Evolutionary conservation across 2,113 vertebrate genomes (phyloP), one percentile per base, ranked within the genome.

Genomic region (Triplophysa siluroides): DNA sequence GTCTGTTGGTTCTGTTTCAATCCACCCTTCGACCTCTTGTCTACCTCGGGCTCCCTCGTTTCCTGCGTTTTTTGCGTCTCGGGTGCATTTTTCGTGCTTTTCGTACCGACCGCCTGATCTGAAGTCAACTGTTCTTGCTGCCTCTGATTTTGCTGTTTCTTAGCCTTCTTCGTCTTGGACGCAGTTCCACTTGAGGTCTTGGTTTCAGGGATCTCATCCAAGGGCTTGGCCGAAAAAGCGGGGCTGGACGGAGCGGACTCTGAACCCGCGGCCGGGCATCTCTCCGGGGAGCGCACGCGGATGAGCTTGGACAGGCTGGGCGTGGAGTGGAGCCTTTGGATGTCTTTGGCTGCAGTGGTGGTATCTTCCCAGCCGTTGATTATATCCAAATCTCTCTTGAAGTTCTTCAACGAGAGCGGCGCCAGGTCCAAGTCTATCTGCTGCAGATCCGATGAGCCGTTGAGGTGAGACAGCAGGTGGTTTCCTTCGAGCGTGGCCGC

Each of bases 351-450:
- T 66, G 90, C 5, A 62, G 84, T 75, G 54, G 87, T 45, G 62
- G 86, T 18, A 83, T 62, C 91, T 80, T 91, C 92, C 90, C 1
- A 95, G 78, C 90, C 91, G 66, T 83, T 97, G 79, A 16, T 92
- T 85, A 92, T 90, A 18, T 96, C 93, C 81, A 92, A 89, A 10
- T 96, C 96, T 87, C 90, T 95, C 87, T 96, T 96, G 83, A 96
- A 86, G 6, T 92, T 93, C 56, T 93, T 94, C 88, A 98, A 89
- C 38, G 96, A 96, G 83, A 98, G 96, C 0, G 97, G 97, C 29
- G 97, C 95, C 21, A 99, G 91, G 58, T 98, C 96, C 81, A 99
- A 92, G 86, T 96, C 97, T 88, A 99, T 97, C 88, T 98, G 96
- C 89, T 94, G 96, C 78, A 95, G 89, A 81, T 97, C 97, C 0